phyloP scores from a whole-genome alignment of 1,140 invertebrate genomes.

The Latrodectus geometricus region DNA sequence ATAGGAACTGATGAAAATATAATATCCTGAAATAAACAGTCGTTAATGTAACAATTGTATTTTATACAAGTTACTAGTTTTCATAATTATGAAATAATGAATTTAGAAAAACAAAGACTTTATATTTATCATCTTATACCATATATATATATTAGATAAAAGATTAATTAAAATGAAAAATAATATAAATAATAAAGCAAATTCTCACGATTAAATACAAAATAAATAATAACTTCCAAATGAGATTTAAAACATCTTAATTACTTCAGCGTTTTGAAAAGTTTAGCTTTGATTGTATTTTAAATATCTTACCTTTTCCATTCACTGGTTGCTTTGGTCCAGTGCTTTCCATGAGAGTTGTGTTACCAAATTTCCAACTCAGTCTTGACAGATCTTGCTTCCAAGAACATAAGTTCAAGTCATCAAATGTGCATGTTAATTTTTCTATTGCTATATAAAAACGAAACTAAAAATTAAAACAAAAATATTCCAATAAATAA shows the following conservation, averaged over 20 bases:
- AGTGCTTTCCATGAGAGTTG: slow-evolving; percentile 7
- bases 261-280: neutral
- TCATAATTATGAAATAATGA: too few relatives aligned
- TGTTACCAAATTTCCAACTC: slow-evolving; percentile 52
- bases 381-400: slow-evolving; percentile 13
- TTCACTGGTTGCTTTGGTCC: slow-evolving; percentile 45
- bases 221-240: neutral
- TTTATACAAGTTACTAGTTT: too few relatives aligned
- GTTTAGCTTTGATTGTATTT: neutral
- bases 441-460: slow-evolving; percentile 8
- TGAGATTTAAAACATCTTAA: neutral
- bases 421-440: slow-evolving; percentile 59
- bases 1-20: slow-evolving; percentile 46
- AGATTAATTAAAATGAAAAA: too few relatives aligned
- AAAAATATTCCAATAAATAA: neutral
- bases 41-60: too few relatives aligned
- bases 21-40: slow-evolving; percentile 40
- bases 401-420: slow-evolving; percentile 49
- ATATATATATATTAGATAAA: too few relatives aligned
- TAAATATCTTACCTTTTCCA: slow-evolving; percentile 41
- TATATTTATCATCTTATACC: too few relatives aligned
- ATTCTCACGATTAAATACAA: too few relatives aligned
- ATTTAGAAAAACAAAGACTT: too few relatives aligned
- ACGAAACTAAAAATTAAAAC: neutral
- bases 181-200: too few relatives aligned